Evolutionary conservation across 2,797 vertebrate species (phyloP).

Genomic region (Pelodytes ibericus): DNA sequence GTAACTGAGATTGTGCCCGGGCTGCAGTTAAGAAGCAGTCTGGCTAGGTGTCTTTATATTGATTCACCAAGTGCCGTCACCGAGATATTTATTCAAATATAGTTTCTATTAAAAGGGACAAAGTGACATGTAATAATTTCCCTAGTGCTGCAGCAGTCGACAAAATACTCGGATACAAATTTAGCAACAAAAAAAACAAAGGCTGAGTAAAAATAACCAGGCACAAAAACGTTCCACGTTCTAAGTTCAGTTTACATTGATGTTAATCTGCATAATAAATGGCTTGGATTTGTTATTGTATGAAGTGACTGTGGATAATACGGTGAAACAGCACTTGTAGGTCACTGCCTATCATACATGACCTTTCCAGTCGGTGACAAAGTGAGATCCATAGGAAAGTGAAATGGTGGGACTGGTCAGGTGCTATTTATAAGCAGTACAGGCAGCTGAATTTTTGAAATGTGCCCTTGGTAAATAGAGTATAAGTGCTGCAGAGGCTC

Average conservation of each 20-base stretch:
- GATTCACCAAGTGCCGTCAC: slow-evolving; percentile 1
- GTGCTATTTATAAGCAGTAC: slow-evolving; percentile 65
- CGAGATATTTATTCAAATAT: background rate
- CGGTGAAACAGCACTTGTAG: slow-evolving; percentile 12
- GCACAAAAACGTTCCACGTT: background rate
- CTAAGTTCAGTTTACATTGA: background rate
- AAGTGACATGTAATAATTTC: background rate
- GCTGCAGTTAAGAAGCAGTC: background rate
- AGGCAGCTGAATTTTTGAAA: slow-evolving; percentile 54
- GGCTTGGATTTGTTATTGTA: background rate
- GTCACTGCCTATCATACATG: slow-evolving; percentile 45
- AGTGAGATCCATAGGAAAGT: slow-evolving; percentile 19
- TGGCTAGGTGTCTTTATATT: background rate
- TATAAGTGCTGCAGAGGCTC: too few species aligned
- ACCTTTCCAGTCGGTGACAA: slow-evolving; percentile 63
- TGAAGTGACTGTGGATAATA: background rate
- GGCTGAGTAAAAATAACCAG: background rate
- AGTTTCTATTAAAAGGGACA: slow-evolving; percentile 10
- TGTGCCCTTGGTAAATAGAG: slow-evolving; percentile 49
- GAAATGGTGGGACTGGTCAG: slow-evolving; percentile 58
- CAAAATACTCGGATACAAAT: background rate
- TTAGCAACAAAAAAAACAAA: slow-evolving; percentile 10
- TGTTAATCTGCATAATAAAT: slow-evolving; percentile 45
- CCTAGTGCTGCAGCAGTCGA: background rate
- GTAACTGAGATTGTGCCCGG: background rate